Conservation (phyloP, 2,888 invertebrate species). For the Nymphalis polychloros region DNA sequence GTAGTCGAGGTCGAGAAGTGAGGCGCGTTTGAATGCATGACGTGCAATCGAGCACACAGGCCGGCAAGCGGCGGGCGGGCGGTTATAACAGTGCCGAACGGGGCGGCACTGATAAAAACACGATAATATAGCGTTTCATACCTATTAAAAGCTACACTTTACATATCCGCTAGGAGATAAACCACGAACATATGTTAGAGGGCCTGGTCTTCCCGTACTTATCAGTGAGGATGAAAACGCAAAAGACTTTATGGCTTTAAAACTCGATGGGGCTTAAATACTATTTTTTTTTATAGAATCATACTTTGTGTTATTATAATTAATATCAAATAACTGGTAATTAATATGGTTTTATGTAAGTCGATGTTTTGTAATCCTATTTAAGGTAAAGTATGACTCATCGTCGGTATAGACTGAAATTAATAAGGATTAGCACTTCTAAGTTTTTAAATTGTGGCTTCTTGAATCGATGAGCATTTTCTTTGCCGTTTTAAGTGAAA, state of each 20-base stretch:
- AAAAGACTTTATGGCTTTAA: slow-evolving; percentile 11
- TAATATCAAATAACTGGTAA: slow-evolving; percentile 7
- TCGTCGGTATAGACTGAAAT: slow-evolving; percentile 53
- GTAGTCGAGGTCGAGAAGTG: slow-evolving; percentile 53
- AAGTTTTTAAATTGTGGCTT: slow-evolving; percentile 72
- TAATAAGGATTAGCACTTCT: slow-evolving; percentile 68
- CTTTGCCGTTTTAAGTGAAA: not conserved
- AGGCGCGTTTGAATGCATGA: slow-evolving; percentile 51
- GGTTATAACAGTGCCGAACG: slow-evolving; percentile 60
- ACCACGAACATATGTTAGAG: slow-evolving; percentile 61
- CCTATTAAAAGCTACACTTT: slow-evolving; percentile 69
- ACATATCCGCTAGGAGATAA: slow-evolving; percentile 64
- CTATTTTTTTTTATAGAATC: slow-evolving; percentile 3
- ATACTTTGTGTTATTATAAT: not conserved
- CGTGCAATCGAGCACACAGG: slow-evolving; percentile 44
- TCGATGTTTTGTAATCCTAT: slow-evolving; percentile 48
- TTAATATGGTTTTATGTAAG: slow-evolving; percentile 7
- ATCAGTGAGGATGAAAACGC: slow-evolving; percentile 27
- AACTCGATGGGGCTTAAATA: slow-evolving; percentile 5
- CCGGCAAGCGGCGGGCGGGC: slow-evolving; percentile 52
- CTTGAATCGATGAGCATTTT: slow-evolving; percentile 34
- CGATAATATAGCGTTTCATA: slow-evolving; percentile 70
- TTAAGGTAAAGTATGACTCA: slow-evolving; percentile 53
- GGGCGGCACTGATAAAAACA: slow-evolving; percentile 64
- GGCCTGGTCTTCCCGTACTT: slow-evolving; percentile 43